Percentiles rank a stretch among this genome's conserved stretches.
Evolutionary conservation across 2,888 invertebrate genomes (phyloP).

Genomic region (Sicus ferrugineus): DNA sequence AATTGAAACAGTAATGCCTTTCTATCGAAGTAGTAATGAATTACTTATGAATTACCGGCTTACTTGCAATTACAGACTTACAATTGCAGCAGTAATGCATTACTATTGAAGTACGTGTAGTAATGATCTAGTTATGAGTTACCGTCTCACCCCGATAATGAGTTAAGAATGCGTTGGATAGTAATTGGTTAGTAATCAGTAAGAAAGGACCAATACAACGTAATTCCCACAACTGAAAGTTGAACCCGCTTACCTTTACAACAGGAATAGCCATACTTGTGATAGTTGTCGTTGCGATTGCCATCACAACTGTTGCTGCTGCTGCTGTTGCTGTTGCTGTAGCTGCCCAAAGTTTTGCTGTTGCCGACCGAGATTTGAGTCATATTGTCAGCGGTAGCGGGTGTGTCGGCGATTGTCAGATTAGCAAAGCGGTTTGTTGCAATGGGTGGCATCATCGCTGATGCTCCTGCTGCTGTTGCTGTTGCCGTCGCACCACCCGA

Average conservation of each 20-base stretch:
- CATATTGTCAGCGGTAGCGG: constrained; percentile 3
- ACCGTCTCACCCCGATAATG: too few species aligned
- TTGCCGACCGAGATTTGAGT: constrained; percentile 21
- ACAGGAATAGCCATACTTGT: constrained; percentile 21
- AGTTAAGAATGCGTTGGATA: too few species aligned
- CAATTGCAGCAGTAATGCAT: too few species aligned
- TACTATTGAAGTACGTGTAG: too few species aligned
- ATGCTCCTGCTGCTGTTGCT: constrained; percentile 39
- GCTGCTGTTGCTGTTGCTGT: constrained; percentile 38
- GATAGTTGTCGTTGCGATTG: constrained; percentile 56
- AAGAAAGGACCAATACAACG: too few species aligned
- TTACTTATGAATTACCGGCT: too few species aligned
- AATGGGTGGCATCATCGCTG: constrained; percentile 33
- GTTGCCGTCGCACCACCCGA: constrained; percentile 32
- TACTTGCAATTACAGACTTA: too few species aligned
- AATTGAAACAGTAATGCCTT: too few species aligned
- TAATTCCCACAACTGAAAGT: too few species aligned
- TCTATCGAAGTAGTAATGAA: too few species aligned
- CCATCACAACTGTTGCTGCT: constrained; percentile 54
- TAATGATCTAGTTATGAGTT: too few species aligned
- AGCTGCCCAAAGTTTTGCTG: constrained; percentile 33
- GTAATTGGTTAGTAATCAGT: too few species aligned
- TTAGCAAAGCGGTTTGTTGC: constrained; percentile 35
- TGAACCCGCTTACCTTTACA: constrained; percentile 21
- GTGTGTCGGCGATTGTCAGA: constrained; percentile 44